These are phyloP conservation scores for Stegodyphus dumicola DNA, from an alignment of 1,140 invertebrate species.

Conservation along the genomic window DNA sequence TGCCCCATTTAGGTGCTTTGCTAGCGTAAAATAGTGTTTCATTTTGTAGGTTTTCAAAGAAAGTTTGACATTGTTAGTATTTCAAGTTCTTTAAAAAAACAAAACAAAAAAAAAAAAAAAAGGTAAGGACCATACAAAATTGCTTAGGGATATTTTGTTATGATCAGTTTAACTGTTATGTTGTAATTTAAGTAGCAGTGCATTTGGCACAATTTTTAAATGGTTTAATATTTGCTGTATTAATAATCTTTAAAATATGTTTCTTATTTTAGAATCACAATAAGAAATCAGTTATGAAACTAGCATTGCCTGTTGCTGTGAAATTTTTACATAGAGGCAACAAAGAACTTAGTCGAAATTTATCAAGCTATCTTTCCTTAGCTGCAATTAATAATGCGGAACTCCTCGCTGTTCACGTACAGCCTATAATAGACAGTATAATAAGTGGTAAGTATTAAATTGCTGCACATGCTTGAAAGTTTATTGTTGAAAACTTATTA, in stretches of 20 bases:
- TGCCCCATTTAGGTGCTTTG: too few relatives aligned
- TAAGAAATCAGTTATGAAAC: slow-evolving; percentile 88
- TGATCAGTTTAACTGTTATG: not conserved
- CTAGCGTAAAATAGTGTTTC: too few relatives aligned
- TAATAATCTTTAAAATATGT: slow-evolving; percentile 18
- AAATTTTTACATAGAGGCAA: slow-evolving; percentile 92
- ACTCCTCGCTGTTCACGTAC: slow-evolving; percentile 84
- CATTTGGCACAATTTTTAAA: too few relatives aligned
- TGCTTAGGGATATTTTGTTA: not conserved
- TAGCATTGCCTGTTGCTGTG: slow-evolving; percentile 88
- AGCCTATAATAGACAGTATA: slow-evolving; percentile 81
- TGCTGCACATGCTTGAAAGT: not conserved
- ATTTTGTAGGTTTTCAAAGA: too few relatives aligned
- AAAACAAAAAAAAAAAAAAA: too few relatives aligned
- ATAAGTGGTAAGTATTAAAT: slow-evolving; percentile 42
- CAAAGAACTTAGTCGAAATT: slow-evolving; percentile 85
- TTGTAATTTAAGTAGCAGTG: not conserved
- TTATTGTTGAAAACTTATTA: too few relatives aligned
- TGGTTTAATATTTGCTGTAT: too few relatives aligned
- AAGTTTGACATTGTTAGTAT: too few relatives aligned
- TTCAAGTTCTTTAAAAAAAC: too few relatives aligned
- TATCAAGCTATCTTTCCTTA: slow-evolving; percentile 90
- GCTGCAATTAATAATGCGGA: slow-evolving; percentile 92
- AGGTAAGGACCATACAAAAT: too few relatives aligned
- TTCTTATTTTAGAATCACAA: slow-evolving; percentile 81